Evolutionary conservation across 2,113 vertebrate species (phyloP), one percentile per base, ranked within the genome.

Genomic region (Suncus etruscus): DNA sequence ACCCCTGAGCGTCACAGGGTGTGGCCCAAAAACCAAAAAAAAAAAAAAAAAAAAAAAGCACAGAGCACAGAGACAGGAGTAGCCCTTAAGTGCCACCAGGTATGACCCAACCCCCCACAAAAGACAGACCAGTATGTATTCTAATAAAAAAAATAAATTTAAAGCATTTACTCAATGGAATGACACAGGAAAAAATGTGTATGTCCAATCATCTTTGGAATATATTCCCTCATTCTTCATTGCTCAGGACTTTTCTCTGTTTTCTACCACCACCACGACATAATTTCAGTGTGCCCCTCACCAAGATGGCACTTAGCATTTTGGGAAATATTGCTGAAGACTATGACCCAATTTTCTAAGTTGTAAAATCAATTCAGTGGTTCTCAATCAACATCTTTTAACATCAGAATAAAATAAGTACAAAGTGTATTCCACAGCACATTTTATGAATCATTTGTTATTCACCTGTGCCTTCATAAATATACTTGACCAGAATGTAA

Each of bases 281-380:
- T 14, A 4, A 54, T 54, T 12, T 16, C 12, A 54, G 10, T 54
- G 54, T 14, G 12, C 18, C 54, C 54, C 54, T 16, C 12, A 4
- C 18, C 54, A 14, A 16, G 9, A 54, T 16, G 11, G 12, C 18
- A 54, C 12, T 54, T 12, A 15, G 12, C 18, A 54, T 16, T 14
- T 54, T 54, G 54, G 54, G 9, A 54, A 54, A 54, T 16, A 54
- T 4, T 54, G 54, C 54, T 65, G 25, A 54, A 75, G 32, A 14
- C 45, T 83, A 86, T 78, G 65, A 48, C 29, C 22, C 65, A 83
- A 90, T 74, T 65, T 76, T 85, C 80, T 76, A 32, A 61, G 10
- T 58, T 93, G 16, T 16, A 93, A 72, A 93, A 88, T 85, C 75
- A 89, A 82, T 80, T 87, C 24, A 81, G 39, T 91, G 39, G 45